These are phyloP conservation scores for Festucalex cinctus DNA, from an alignment of 2,113 vertebrate species.

Conservation along the genomic window DNA sequence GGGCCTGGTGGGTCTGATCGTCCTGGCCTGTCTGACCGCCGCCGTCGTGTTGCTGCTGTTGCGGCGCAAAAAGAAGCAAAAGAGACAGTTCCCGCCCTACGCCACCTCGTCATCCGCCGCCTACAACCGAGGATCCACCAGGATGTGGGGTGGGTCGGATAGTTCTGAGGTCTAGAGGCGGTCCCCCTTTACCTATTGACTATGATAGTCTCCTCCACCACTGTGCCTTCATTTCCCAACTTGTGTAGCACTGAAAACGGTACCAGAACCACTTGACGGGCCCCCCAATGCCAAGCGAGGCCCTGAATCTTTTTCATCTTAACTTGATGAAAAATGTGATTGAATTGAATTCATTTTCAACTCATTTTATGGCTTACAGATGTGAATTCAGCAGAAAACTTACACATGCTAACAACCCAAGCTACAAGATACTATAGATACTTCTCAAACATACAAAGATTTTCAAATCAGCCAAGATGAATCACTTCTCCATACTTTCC, in stretches of 20 bases:
- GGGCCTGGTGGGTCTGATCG: conserved; percentile 63
- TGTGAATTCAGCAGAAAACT: too few species aligned
- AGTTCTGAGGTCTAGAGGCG: conserved; percentile 72
- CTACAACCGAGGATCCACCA: conserved; percentile 52
- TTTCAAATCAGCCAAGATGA: neutral
- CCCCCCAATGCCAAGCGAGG: conserved; percentile 10
- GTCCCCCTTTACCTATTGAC: conserved; percentile 20
- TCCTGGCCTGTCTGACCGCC: conserved; percentile 62
- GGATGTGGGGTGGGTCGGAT: conserved; percentile 51
- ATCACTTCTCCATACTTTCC: neutral
- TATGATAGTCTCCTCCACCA: conserved; percentile 48
- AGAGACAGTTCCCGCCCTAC: conserved; percentile 57
- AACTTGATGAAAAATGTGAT: too few species aligned
- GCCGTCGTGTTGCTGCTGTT: conserved; percentile 60
- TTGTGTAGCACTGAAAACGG: conserved; percentile 50
- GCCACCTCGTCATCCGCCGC: conserved; percentile 70
- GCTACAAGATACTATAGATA: neutral
- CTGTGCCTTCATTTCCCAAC: conserved; percentile 61
- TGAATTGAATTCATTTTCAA: neutral
- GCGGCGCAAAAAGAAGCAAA: conserved; percentile 55
- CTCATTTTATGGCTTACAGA: neutral
- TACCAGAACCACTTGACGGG: conserved; percentile 33
- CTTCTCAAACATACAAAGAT: neutral
- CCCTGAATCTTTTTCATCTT: too few species aligned
- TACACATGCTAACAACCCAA: neutral